Evolutionary conservation across 1,140 invertebrate genomes (phyloP).

Genomic region (Pseudomyrmex cubaensis): DNA sequence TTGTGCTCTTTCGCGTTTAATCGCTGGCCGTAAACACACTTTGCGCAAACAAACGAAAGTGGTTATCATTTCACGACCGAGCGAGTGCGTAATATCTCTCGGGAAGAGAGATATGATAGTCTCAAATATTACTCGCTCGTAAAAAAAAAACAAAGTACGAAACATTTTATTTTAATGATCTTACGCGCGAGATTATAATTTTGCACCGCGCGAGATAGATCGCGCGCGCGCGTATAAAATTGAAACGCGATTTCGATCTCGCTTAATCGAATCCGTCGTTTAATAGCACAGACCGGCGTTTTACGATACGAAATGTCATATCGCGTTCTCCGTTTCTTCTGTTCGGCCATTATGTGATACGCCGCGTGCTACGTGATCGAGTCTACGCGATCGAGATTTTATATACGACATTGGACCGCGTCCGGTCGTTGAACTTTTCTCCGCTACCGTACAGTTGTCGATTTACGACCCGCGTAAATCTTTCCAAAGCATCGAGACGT

Average conservation of each 20-base stretch:
- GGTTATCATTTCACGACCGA: not conserved
- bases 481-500: constrained; percentile 7
- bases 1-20: constrained; percentile 19
- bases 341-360: not conserved
- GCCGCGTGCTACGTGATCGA: constrained; percentile 66
- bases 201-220: not conserved
- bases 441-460: constrained; percentile 33
- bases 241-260: not conserved
- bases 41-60: not conserved
- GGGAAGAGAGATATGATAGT: too few species aligned
- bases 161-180: too few species aligned
- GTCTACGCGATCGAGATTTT: constrained; percentile 73
- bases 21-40: not conserved
- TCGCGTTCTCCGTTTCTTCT: constrained; percentile 25
- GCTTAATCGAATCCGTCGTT: not conserved
- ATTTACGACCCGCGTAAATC: constrained; percentile 39
- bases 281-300: not conserved
- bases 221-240: not conserved
- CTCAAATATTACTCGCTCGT: too few species aligned
- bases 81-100: not conserved
- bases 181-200: not conserved
- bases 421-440: constrained; percentile 75
- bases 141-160: too few species aligned
- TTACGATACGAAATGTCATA: not conserved
- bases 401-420: constrained; percentile 73